Evolutionary conservation across 2,113 vertebrate species (phyloP), one percentile per base, ranked within the genome.

Genomic region (Crotalus horridus): DNA sequence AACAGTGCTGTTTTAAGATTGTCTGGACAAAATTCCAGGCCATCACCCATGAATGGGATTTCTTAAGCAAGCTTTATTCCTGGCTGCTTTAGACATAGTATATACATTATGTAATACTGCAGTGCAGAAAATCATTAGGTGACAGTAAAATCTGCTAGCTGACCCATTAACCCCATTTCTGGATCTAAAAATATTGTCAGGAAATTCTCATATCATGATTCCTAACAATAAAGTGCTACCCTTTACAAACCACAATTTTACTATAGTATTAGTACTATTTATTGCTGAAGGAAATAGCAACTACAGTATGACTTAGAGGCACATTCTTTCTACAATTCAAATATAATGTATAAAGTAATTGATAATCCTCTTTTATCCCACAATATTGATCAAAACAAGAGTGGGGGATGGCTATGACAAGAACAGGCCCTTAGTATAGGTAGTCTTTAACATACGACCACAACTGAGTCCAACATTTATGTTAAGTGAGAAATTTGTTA

Each of bases 351-450:
- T 69, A 69, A 33, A 74, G n/a, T 74, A 74, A 74, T 17, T 33
- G 13, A 33, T 74, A 15, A 74, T 17, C 64, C 64, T 17, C 2
- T 46, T 4, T 39, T 91, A 85, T 59, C 55, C 85, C 23, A 89
- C 26, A 74, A 88, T 23, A 23, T 55, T 39, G 39, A 54, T 21
- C 55, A 89, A 46, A 1, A 24, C n/a, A 89, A 64, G 69, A 12
- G 39, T 92, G 10, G 85, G 48, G 55, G 89, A 91, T 51, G 93
- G 59, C 24, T 89, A 91, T 39, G 46, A 93, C 21, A 61, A 87
- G 6, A 87, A 93, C 29, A 93, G n/a, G 21, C 43, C 33, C 5
- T 91, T 89, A 7, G 33, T 56, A 17, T 17, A 91, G 23, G 89
- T 26, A 61, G 59, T 61, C 56, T 6, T 58, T 9, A 61, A 61